Evolutionary conservation across 2,113 vertebrate genomes (phyloP), one percentile per base, ranked within the genome.

Genomic region (Rhinolophus sinicus): DNA sequence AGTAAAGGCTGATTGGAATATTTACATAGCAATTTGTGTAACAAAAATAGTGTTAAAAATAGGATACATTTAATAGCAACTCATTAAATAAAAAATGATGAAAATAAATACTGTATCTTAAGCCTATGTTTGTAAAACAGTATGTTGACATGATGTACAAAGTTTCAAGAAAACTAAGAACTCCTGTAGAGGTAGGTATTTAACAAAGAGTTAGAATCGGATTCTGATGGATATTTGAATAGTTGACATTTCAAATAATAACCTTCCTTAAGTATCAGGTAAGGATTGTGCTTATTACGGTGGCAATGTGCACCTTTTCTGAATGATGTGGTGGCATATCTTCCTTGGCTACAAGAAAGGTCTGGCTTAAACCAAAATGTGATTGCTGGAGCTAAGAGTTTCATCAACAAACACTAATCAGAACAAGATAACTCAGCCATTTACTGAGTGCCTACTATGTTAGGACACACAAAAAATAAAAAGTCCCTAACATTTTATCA

Each of bases 371-470:
- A 82, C 33, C 52, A 67, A 24, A 88, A 47, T 9, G 28, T 80
- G 38, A 44, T 16, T 77, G 19, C 21, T 84, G 28, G 15, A 80
- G 64, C 8, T 81, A 56, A 78, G 54, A 75, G 88, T 64, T 97
- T 95, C 40, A 96, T 96, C 56, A 96, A 94, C 24, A 65, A 96
- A 85, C 28, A 65, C 62, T 90, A 96, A 84, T 64, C 67, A 95
- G 72, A 70, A 95, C 73, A 88, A 88, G 91, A 94, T 67, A 78
- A 96, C 28, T 93, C 47, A 73, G 88, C 21, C 44, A 88, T 93
- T 95, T 95, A 94, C 1, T 83, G 56, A 94, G 50, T 30, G 30
- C 26, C 38, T 85, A 85, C 84, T 91, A 95, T 38, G 64, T 92
- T 85, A 93, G 50, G 75, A 93, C 26, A 54, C 10, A 56, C 50